Evolutionary conservation across 2,888 invertebrate species (phyloP), one percentile per base, ranked within the genome.

Genomic region (Ophion ellenae): DNA sequence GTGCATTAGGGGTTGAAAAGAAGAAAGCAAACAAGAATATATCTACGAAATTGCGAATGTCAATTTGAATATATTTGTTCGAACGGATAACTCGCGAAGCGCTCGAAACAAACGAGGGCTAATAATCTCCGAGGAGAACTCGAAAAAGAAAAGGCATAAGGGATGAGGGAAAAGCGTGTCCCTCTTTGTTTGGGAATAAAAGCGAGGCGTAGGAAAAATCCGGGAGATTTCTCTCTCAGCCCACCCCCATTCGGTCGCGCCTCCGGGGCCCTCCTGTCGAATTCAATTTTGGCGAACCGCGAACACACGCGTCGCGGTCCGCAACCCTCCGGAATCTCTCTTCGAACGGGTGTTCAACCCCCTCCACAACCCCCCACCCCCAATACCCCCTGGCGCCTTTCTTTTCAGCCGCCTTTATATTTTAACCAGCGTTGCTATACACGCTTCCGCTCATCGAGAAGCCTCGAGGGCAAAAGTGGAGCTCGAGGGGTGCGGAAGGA

Each of bases 221-320:
- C 78, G 11, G 20, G 83, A 83, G 64, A 63, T 77, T 78, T 75
- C 53, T 4, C 24, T 73, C 20, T 64, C 47, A 4, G 20, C 28
- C 24, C 63, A n/a, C 24, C 59, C 64, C 17, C 53, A 3, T 53
- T 14, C 17, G 53, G 17, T 53, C 17, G 53, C 17, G 53, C 53
- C 53, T 53, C 53, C 53, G 53, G 53, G 45, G 14, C 17, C 14
- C 53, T 81, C 63, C 76, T 45, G 74, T 75, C 67, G 78, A 86
- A 86, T 86, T 84, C 70, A 86, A 86, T 86, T 86, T 83, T 74
- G 81, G 81, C 59, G 28, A 78, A 64, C 74, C 78, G n/a, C 57
- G 79, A 53, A 17, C 53, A 53, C 45, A 40, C 63, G 20, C 67
- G 61, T 45, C 61, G 59, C 67, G 67, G 24, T 17, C 9, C 40